These are phyloP conservation scores for Beris chalybata DNA, from an alignment of 2,888 invertebrate genomes.

Conservation along the genomic window DNA sequence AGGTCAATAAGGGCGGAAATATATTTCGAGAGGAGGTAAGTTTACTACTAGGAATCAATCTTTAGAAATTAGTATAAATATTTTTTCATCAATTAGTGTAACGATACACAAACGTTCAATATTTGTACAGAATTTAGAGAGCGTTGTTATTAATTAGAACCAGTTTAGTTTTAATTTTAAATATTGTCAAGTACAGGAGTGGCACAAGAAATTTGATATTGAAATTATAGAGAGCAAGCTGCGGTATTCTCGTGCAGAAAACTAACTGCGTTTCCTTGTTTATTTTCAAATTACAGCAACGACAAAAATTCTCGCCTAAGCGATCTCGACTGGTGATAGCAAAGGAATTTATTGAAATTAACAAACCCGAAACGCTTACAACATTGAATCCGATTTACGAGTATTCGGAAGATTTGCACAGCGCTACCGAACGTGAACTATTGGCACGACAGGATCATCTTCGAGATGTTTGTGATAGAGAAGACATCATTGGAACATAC, in stretches of 20 bases:
- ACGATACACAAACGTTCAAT: neutral
- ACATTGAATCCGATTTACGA: conserved; percentile 56
- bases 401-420: conserved; percentile 56
- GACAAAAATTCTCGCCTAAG: conserved; percentile 30
- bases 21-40: conserved; percentile 32
- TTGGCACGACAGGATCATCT: conserved; percentile 57
- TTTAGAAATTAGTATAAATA: neutral
- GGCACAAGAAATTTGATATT: no score
- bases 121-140: neutral
- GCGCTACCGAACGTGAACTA: conserved; percentile 58
- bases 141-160: no score
- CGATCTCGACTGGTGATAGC: conserved; percentile 25
- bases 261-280: neutral
- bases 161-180: no score
- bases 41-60: neutral
- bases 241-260: no score
- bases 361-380: conserved; percentile 39
- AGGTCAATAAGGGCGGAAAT: conserved; percentile 48
- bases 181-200: no score
- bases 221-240: no score
- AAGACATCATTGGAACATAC: conserved; percentile 52
- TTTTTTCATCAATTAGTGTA: neutral
- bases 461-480: conserved; percentile 58
- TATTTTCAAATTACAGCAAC: conserved; percentile 26
- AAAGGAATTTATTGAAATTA: conserved; percentile 20